Percentiles rank a stretch among this genome's conserved stretches.
Conservation (phyloP, 2,113 vertebrate species). For the Machaerirhynchus nigripectus region DNA sequence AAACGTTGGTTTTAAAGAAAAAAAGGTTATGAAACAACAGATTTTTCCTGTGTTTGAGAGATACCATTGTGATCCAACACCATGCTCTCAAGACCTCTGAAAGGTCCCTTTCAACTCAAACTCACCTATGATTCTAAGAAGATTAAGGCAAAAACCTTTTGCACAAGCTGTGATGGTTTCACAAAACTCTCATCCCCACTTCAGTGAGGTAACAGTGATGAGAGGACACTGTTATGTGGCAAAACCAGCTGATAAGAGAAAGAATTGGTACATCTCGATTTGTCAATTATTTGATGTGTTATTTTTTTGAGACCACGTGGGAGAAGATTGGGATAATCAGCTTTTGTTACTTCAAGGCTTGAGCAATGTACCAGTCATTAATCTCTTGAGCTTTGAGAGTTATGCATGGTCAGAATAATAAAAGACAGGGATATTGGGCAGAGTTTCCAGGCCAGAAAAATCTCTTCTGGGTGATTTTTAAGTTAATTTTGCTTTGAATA, state of each 20-base stretch:
- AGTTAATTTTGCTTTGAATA: not conserved
- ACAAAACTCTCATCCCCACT: not conserved
- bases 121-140: not conserved
- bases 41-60: not conserved
- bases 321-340: not conserved
- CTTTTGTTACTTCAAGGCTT: not conserved
- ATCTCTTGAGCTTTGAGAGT: not conserved
- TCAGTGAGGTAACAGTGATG: not conserved
- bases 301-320: not conserved
- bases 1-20: not conserved
- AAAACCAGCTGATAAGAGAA: not conserved
- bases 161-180: not conserved
- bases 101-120: not conserved
- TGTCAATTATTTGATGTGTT: not conserved
- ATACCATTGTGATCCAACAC: not conserved
- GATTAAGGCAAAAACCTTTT: not conserved
- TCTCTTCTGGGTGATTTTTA: not conserved
- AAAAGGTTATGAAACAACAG: not conserved
- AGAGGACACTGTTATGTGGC: rapidly evolving
- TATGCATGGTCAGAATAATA: not conserved
- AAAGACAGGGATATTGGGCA: not conserved
- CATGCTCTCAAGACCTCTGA: not conserved
- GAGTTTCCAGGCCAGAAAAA: not conserved
- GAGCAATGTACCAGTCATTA: not conserved
- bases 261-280: not conserved